Evolutionary conservation across 1,140 invertebrate species (phyloP), one percentile per base, ranked within the genome.

Genomic region (Tetragnatha versicolor): DNA sequence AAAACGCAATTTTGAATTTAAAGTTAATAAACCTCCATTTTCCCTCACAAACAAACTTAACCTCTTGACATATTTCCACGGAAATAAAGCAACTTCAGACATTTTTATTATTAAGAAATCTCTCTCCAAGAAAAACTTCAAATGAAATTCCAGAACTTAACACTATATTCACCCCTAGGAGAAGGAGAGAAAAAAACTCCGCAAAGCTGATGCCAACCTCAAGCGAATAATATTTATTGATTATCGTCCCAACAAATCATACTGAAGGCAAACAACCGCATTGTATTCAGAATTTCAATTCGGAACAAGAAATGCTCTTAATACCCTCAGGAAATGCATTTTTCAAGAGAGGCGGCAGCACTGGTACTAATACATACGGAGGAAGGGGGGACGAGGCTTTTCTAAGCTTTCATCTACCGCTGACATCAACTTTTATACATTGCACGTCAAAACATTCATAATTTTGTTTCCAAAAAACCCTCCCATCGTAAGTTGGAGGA

Each of bases 341-440:
- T 58, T 58, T 58, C 55, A n/a, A n/a, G n/a, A n/a, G n/a, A n/a
- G n/a, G n/a, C n/a, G n/a, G n/a, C n/a, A 58, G 55, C 55, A 31
- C 14, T 35, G 27, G n/a, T n/a, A 33, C 39, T 27, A 58, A 31
- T 22, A 33, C 53, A n/a, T 58, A n/a, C 29, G 14, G 3, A n/a
- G 27, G 53, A 58, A n/a, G 55, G 20, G n/a, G n/a, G n/a, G n/a
- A 42, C 7, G 35, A 58, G 29, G 29, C 55, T 20, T 58, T 10
- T 31, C 35, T 33, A 58, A 17, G 25, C 9, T 63, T 20, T 39
- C 4, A 31, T n/a, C 22, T 22, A 42, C 22, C 37, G 60, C 60
- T 63, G 37, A 63, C 60, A 63, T 63, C 60, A 42, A 37, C 33
- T 63, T 42, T 63, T 63, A 63, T 63, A 63, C 60, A 63, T 63